Evolutionary conservation across 2,888 invertebrate genomes (phyloP).

Genomic region (Tridacna gigas): DNA sequence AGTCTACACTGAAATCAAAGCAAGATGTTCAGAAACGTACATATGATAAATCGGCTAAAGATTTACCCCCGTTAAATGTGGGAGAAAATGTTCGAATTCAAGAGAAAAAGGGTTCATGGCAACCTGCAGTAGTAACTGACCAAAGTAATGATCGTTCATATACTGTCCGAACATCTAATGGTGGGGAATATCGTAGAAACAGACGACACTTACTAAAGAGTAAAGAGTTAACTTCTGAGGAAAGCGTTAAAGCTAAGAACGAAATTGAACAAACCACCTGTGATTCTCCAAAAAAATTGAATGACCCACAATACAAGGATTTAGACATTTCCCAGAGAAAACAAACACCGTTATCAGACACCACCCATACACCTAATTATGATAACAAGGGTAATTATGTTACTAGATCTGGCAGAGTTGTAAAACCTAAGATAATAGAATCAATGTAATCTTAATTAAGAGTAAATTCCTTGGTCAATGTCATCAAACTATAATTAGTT

Average conservation of each 20-base stretch:
- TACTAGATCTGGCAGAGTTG: too few relatives aligned
- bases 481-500: too few relatives aligned
- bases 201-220: conserved; percentile 1
- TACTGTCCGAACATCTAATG: neutral
- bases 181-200: neutral
- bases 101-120: neutral
- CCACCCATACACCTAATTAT: too few relatives aligned
- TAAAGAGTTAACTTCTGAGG: too few relatives aligned
- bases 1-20: neutral
- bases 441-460: too few relatives aligned
- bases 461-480: too few relatives aligned
- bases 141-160: conserved; percentile 4
- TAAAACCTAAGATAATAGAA: too few relatives aligned
- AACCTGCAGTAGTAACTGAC: neutral
- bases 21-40: too few relatives aligned
- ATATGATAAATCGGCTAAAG: neutral
- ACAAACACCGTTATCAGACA: neutral
- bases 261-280: neutral
- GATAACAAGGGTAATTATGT: too few relatives aligned
- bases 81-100: neutral
- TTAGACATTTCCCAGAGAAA: neutral
- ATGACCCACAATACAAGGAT: neutral
- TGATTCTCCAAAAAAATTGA: too few relatives aligned
- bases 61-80: neutral
- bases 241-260: neutral